Evolutionary conservation across 1,140 invertebrate genomes (phyloP).

Genomic region (Odontomachus brunneus): DNA sequence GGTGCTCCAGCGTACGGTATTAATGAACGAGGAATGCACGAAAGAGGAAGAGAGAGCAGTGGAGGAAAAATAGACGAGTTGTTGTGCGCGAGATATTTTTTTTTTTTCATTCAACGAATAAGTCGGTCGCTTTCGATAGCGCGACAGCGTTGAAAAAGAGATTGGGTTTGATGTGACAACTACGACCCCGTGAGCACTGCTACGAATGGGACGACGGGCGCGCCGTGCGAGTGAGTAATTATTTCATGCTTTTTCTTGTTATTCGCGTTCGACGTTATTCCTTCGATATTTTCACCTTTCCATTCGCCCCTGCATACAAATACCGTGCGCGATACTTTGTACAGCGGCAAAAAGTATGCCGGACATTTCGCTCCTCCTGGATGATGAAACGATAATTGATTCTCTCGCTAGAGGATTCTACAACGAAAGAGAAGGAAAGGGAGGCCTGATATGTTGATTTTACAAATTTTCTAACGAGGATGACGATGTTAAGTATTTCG

Average conservation of each 20-base stretch:
- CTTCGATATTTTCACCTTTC: neutral
- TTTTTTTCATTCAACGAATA: conserved; percentile 22
- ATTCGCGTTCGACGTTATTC: neutral
- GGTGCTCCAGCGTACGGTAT: conserved; percentile 10
- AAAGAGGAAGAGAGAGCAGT: neutral
- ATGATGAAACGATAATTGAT: too few species aligned
- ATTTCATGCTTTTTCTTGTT: conserved; percentile 5
- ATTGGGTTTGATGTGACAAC: conserved; percentile 25
- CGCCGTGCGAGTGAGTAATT: conserved; percentile 7
- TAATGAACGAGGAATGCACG: conserved; percentile 36
- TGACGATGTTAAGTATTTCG: neutral
- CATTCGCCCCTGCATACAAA: neutral
- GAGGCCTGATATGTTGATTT: neutral
- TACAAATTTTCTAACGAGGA: neutral
- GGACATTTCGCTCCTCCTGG: too few species aligned
- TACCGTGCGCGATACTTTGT: neutral
- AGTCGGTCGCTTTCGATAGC: conserved; percentile 23
- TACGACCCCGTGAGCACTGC: neutral
- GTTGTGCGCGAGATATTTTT: neutral
- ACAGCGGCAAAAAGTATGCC: neutral
- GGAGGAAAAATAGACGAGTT: conserved; percentile 4
- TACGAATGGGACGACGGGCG: neutral
- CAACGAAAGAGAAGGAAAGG: too few species aligned
- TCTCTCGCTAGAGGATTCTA: too few species aligned
- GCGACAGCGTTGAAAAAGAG: conserved; percentile 1